Base-by-base conservation (phyloP, 2,113 vertebrate genomes). In the Columbina picui region DNA sequence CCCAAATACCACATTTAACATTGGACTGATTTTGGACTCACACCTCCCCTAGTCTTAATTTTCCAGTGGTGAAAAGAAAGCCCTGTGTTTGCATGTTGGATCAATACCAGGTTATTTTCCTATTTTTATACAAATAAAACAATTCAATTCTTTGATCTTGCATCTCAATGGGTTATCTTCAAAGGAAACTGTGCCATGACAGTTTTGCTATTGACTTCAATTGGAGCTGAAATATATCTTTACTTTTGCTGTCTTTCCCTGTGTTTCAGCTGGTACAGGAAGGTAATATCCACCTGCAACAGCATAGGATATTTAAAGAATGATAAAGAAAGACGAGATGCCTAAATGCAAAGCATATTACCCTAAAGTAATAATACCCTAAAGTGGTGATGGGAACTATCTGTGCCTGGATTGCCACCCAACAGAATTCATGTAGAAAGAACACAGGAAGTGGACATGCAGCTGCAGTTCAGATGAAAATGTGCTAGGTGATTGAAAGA, bases 351-450 rank as follows among this genome's bases (percentile, higher is more conserved):
- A 82, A 91, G 30, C 25, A 67, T 18, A n/a, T 43, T 90, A 85
- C 52, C 64, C 29, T 78, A 21, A 69, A 75, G 65, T 32, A 93
- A 34, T n/a, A n/a, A n/a, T n/a, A n/a, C n/a, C n/a, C n/a, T n/a
- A n/a, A n/a, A n/a, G 32, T 92, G 25, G 56, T 89, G 67, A 79
- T 85, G 47, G 9, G 39, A 92, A 75, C 88, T 87, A 39, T 61
- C 70, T 93, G 32, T 65, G 55, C 59, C 79, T 91, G 84, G 74
- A 91, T 78, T 91, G 81, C 87, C 81, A 93, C 30, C 87, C 88
- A 55, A 70, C 73, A 96, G 75, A 92, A 45, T 34, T 88, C 50
- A 38, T 38, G 34, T 41, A 85, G 73, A 87, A 92, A 89, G 64
- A 84, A 81, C 53, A 30, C 30, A 76, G 61, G 65, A 82, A 79